Evolutionary conservation across 2,797 vertebrate species (phyloP), one percentile per base, ranked within the genome.

Genomic region (Gymnoscopelus braueri): DNA sequence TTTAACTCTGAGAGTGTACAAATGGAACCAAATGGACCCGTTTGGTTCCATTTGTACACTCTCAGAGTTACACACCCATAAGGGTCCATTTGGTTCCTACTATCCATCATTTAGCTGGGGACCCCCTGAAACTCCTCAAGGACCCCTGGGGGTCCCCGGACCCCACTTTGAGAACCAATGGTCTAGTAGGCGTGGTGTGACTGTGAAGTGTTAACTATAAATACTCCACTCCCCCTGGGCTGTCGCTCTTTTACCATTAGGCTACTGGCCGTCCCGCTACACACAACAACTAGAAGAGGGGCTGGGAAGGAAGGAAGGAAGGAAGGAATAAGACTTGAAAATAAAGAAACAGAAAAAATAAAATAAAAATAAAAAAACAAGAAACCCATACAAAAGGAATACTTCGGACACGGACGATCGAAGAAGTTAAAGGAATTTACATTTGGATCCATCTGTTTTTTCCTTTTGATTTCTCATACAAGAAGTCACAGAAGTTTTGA

Each of bases 401-500:
- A 70, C 48, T 54, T 29, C 72, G 59, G 68, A 8, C 5, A 70
- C 29, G 57, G n/a, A 51, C 71, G 58, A 60, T 19, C 2, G 26
- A 29, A 35, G 23, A 67, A 66, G 72, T 54, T 72, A 65, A 77
- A 63, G 87, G 88, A 82, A 87, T 88, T 86, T 53, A 60, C 54
- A 44, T 35, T 14, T 72, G 59, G 32, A 47, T 57, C 12, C 10
- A 11, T 12, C 49, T 3, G 13, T 53, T 11, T 23, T 10, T 14
- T 19, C 13, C 8, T 0, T 23, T 5, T 39, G 58, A 54, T 56
- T 10, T 48, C 12, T 48, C 9, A 4, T 51, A 14, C 9, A 1
- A 23, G 11, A 49, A 24, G 23, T 23, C 57, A 12, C 39, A 77
- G 73, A 79, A 82, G 53, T 8, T 70, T 84, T 47, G 73, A 60